These are phyloP conservation scores for Hephaestus fuliginosus DNA, from an alignment of 2,797 vertebrate genomes.

Conservation along the genomic window DNA sequence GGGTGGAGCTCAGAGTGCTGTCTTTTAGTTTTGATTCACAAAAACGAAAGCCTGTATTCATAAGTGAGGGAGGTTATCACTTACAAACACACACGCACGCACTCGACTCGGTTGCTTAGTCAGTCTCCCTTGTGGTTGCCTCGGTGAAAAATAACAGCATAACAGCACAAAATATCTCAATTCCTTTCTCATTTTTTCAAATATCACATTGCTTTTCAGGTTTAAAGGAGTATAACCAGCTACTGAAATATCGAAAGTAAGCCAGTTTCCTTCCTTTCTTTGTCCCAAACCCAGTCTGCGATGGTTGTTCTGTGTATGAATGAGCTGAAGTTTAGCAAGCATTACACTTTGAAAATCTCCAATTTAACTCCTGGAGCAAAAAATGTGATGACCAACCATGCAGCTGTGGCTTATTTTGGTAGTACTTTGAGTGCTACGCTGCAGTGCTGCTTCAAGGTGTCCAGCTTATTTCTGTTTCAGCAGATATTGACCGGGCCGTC, in stretches of 20 bases:
- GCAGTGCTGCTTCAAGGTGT: not conserved
- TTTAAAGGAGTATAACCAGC: not conserved
- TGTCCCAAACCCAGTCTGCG: not conserved
- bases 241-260: conserved; percentile 1
- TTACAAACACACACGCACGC: not conserved
- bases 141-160: conserved; percentile 7
- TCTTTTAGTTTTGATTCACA: conserved; percentile 27
- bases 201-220: not conserved
- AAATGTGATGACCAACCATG: not conserved
- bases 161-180: not conserved
- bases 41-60: conserved; percentile 23
- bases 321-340: not conserved
- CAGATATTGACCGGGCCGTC: conserved; percentile 20
- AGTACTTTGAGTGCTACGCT: not conserved
- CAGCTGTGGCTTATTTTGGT: not conserved
- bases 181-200: conserved; percentile 1
- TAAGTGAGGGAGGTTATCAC: conserved; percentile 28
- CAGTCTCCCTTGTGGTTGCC: not conserved
- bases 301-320: not conserved
- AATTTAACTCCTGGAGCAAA: conserved; percentile 3
- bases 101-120: not conserved
- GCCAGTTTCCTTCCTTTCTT: not conserved
- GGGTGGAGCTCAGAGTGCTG: not conserved
- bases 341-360: not conserved
- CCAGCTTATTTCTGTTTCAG: conserved; percentile 1